A percentile compares a stretch with the other conserved stretches of the same genome.
Conservation (phyloP, 2,888 invertebrate genomes). For the Archaeoteleia sp. region DNA sequence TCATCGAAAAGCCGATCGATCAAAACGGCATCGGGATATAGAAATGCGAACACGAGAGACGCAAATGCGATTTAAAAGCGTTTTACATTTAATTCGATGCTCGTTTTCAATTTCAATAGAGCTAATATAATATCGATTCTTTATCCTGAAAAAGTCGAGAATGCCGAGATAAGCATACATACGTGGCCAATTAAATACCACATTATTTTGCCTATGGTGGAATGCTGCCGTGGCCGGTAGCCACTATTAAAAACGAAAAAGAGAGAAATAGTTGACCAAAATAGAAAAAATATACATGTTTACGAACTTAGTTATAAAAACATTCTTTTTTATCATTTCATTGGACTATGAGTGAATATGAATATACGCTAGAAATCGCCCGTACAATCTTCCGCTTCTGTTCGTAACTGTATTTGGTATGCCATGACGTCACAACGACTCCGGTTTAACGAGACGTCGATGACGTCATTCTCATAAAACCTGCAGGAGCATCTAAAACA, state of each 20-base stretch:
- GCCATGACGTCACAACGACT: constrained; percentile 55
- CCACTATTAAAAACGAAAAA: constrained; percentile 5
- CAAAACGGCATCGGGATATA: not conserved
- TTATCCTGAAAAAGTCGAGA: not conserved
- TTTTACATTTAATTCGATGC: constrained; percentile 11
- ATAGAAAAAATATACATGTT: too few relatives aligned
- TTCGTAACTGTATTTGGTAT: constrained; percentile 43
- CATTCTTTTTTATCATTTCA: constrained; percentile 10
- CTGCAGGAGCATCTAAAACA: constrained; percentile 30
- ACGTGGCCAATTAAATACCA: constrained; percentile 8
- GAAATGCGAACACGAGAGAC: constrained; percentile 1
- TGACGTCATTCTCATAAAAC: constrained; percentile 63
- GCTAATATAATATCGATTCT: constrained; percentile 7
- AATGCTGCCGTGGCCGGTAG: constrained; percentile 19
- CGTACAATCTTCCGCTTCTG: constrained; percentile 26
- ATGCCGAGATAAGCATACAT: not conserved
- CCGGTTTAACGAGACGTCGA: constrained; percentile 56
- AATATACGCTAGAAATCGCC: constrained; percentile 30
- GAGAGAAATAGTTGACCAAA: not conserved
- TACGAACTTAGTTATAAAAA: too few relatives aligned
- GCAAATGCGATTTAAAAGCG: constrained; percentile 14
- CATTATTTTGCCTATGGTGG: not conserved
- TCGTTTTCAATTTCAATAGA: constrained; percentile 12
- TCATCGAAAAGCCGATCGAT: constrained; percentile 2
- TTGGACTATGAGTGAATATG: constrained; percentile 16